Conservation (phyloP, 1,140 invertebrate species). For the Aphelinus atriplicis region DNA sequence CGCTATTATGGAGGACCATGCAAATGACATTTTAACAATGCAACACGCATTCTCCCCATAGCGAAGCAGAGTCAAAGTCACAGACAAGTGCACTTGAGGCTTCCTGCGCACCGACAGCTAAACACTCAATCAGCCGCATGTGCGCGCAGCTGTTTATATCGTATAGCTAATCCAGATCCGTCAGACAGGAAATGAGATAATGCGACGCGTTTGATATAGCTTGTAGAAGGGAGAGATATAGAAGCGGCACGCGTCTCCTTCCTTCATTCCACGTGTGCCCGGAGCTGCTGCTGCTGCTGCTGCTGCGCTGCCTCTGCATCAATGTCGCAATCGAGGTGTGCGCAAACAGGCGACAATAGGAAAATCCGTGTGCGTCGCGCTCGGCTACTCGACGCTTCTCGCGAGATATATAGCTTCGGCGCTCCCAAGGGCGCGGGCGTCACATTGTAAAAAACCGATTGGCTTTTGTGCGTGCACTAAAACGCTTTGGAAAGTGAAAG, state of each 20-base stretch:
- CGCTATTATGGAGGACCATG: too few species aligned
- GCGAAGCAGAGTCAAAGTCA: background rate
- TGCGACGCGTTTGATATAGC: background rate
- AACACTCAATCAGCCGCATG: background rate
- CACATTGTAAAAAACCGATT: too few species aligned
- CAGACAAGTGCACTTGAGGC: background rate
- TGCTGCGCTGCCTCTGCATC: too few species aligned
- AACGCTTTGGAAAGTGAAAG: too few species aligned
- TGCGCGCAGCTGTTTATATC: background rate
- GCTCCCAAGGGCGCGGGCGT: too few species aligned
- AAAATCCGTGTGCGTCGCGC: background rate
- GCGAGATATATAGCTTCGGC: too few species aligned
- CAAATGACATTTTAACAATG: slow-evolving; percentile 17
- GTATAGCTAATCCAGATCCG: background rate
- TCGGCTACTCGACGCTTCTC: too few species aligned
- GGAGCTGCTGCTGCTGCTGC: too few species aligned
- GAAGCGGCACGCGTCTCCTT: background rate
- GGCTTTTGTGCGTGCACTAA: too few species aligned
- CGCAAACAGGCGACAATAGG: background rate
- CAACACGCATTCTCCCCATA: background rate
- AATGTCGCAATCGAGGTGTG: background rate
- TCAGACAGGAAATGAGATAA: slow-evolving; percentile 4
- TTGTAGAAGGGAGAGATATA: background rate
- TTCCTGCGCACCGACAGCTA: background rate
- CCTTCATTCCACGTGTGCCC: too few species aligned